Conservation (phyloP, 2,113 vertebrate species). For the Aramus guarauna region DNA sequence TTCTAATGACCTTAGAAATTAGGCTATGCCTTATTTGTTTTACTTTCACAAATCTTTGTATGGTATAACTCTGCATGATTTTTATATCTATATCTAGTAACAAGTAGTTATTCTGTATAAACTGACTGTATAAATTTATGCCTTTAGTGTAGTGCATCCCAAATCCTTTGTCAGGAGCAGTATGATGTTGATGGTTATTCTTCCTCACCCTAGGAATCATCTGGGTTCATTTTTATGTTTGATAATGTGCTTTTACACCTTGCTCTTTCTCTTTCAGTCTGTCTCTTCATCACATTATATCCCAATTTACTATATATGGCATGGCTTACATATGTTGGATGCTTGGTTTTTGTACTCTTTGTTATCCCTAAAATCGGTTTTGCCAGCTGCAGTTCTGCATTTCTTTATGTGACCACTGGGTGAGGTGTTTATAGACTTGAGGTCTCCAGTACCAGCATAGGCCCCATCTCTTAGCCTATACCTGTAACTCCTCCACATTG, state of each 20-base stretch:
- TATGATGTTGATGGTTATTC: neutral
- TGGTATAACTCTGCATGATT: neutral
- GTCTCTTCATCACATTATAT: neutral
- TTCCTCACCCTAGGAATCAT: neutral
- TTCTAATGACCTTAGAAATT: neutral
- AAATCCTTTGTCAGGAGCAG: neutral
- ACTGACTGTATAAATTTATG: neutral
- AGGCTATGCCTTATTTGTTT: neutral
- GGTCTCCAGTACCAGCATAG: neutral
- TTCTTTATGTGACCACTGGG: neutral
- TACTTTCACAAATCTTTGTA: neutral
- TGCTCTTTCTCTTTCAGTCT: neutral
- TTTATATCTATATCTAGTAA: neutral
- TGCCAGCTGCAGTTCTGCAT: neutral
- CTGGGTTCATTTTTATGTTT: neutral
- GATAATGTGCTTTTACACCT: neutral
- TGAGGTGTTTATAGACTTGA: neutral
- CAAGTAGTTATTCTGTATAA: neutral
- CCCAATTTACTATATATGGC: neutral
- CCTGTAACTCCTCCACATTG: neutral
- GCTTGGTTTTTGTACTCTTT: neutral
- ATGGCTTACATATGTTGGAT: neutral
- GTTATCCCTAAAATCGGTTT: neutral
- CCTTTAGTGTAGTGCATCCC: fast-evolving
- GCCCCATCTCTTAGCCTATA: neutral